Conservation (phyloP, 2,888 invertebrate genomes). For the Nineta flava region DNA sequence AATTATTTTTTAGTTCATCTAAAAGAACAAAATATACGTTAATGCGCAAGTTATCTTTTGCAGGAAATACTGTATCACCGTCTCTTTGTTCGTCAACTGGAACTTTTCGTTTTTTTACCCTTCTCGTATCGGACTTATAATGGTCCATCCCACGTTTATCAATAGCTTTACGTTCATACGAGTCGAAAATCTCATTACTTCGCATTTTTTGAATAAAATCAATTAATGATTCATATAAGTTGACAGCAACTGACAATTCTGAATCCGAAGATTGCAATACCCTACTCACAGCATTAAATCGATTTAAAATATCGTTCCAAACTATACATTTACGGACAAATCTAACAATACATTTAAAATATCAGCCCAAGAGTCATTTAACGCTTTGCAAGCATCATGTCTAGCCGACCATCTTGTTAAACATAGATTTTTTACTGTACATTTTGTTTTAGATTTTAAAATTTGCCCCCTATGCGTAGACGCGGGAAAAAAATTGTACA, state of each 20-base stretch:
- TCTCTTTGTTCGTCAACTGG: background rate
- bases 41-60: background rate
- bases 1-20: background rate
- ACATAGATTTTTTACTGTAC: background rate
- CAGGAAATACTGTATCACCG: background rate
- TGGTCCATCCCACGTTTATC: constrained; percentile 7
- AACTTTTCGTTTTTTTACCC: constrained; percentile 8
- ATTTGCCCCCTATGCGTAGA: constrained; percentile 5
- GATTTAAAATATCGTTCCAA: constrained; percentile 3
- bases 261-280: background rate
- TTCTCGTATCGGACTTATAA: constrained; percentile 7
- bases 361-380: constrained; percentile 11
- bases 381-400: background rate
- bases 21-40: background rate
- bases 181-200: constrained; percentile 8
- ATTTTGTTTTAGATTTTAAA: background rate
- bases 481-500: background rate
- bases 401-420: constrained; percentile 5
- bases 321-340: constrained; percentile 8
- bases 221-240: constrained; percentile 5
- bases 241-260: background rate
- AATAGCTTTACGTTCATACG: constrained; percentile 3
- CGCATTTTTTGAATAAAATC: constrained; percentile 9
- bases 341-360: constrained; percentile 9
- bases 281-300: background rate